Conservation (phyloP, 2,113 vertebrate species). For the Narcine bancroftii region DNA sequence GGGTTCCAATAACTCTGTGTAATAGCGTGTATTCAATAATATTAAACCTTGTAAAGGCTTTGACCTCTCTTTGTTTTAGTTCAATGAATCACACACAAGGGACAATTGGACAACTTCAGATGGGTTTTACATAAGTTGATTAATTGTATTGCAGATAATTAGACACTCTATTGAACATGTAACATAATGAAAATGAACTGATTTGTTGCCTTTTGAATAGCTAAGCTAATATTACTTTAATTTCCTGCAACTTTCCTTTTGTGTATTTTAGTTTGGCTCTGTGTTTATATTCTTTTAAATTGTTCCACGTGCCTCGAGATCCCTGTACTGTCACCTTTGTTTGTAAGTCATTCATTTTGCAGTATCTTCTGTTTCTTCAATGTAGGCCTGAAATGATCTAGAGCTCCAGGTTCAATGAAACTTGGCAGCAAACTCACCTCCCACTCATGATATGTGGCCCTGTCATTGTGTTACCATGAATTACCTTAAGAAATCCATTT, state of each 20-base stretch:
- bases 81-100: background rate
- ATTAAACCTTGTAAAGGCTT: background rate
- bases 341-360: background rate
- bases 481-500: background rate
- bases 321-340: background rate
- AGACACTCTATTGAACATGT: background rate
- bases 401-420: background rate
- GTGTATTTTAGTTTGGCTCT: background rate
- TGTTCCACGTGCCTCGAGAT: background rate
- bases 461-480: background rate
- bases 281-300: background rate
- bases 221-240: background rate
- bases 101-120: background rate
- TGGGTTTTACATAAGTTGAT: background rate
- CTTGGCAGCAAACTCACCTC: background rate
- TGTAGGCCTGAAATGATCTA: background rate
- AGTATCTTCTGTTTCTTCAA: background rate
- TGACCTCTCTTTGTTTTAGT: background rate
- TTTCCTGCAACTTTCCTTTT: background rate
- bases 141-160: slow-evolving; percentile 1
- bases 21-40: background rate
- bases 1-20: background rate
- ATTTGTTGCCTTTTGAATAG: background rate
- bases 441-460: background rate
- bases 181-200: background rate